phyloP scores from a whole-genome alignment of 2,888 invertebrate species.

The Sinotaia quadrata region DNA sequence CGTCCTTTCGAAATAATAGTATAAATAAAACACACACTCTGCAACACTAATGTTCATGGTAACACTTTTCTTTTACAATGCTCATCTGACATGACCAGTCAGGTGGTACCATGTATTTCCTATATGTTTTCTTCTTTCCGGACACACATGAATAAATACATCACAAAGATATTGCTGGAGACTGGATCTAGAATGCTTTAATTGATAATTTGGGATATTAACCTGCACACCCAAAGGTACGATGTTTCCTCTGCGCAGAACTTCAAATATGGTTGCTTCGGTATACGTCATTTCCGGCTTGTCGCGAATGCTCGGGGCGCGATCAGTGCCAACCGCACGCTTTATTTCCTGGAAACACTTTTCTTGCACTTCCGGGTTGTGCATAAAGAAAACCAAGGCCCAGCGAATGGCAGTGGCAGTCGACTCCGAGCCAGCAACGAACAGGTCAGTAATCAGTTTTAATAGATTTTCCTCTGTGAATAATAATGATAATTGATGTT shows the following conservation, averaged over 20 bases:
- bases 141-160: too few relatives aligned
- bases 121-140: too few relatives aligned
- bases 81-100: too few relatives aligned
- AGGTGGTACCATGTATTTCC: too few relatives aligned
- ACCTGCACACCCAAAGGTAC: conserved; percentile 46
- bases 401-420: conserved; percentile 90
- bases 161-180: too few relatives aligned
- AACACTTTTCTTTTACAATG: too few relatives aligned
- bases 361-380: conserved; percentile 78
- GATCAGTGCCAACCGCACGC: conserved; percentile 64
- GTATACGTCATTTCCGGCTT: conserved; percentile 44
- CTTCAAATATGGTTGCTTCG: conserved; percentile 59
- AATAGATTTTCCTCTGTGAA: conserved; percentile 12
- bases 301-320: conserved; percentile 43
- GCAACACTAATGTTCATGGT: too few relatives aligned
- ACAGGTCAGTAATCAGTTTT: conserved; percentile 42
- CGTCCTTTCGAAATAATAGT: too few relatives aligned
- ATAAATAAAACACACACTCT: too few relatives aligned
- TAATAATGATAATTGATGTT: too few relatives aligned
- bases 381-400: conserved; percentile 84
- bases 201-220: too few relatives aligned
- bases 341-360: conserved; percentile 45
- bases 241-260: conserved; percentile 48
- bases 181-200: too few relatives aligned
- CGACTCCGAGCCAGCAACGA: conserved; percentile 76